These are phyloP conservation scores for Anoncus sp. DNA, from an alignment of 2,888 invertebrate species.

Conservation along the genomic window DNA sequence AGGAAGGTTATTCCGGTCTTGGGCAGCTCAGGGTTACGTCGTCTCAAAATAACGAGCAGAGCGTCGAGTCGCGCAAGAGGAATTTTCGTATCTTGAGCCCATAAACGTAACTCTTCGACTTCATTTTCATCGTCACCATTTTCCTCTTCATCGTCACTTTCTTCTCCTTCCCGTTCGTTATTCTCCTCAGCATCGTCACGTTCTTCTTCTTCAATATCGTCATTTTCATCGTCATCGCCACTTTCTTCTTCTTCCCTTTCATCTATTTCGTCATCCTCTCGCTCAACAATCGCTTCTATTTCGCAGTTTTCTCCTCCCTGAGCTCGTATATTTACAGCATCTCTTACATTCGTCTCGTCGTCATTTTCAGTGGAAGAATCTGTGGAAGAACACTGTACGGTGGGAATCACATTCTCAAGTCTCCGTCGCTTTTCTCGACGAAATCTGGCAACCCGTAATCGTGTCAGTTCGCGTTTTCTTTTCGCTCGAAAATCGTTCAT, in stretches of 20 bases:
- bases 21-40: conserved; percentile 53
- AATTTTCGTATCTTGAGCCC: conserved; percentile 15
- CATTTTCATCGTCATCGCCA: not conserved
- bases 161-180: conserved; percentile 11
- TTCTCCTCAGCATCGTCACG: conserved; percentile 1
- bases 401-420: not conserved
- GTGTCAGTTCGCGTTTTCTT: conserved; percentile 11
- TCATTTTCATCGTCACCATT: not conserved
- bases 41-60: conserved; percentile 45
- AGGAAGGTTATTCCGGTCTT: conserved; percentile 60
- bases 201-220: conserved; percentile 1
- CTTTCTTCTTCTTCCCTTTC: conserved; percentile 5
- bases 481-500: not conserved
- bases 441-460: conserved; percentile 22
- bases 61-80: conserved; percentile 35
- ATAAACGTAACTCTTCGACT: conserved; percentile 11
- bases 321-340: not conserved
- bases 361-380: conserved; percentile 7
- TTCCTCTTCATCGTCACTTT: conserved; percentile 21
- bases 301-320: not conserved
- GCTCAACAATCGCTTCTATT: conserved; percentile 1
- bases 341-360: conserved; percentile 11
- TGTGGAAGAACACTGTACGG: not conserved
- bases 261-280: not conserved
- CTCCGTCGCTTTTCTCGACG: not conserved